Evolutionary conservation across 2,797 vertebrate genomes (phyloP), one percentile per base, ranked within the genome.

Genomic region (Poecilia wingei): DNA sequence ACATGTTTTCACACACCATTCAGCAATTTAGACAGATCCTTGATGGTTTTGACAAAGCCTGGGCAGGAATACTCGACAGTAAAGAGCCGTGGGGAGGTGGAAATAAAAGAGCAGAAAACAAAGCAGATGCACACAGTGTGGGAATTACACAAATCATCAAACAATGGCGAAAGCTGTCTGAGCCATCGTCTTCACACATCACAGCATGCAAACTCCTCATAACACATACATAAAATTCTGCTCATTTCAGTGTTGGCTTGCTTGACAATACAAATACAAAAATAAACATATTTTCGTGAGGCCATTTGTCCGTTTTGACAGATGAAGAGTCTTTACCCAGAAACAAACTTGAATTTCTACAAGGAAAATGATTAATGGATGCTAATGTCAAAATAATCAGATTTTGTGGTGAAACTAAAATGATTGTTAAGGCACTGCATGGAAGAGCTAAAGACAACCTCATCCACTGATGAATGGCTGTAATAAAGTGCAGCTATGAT

Each of bases 121-220:
- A 91, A 93, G 84, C 83, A 84, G 81, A 88, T 78, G 86, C 53
- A 81, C 82, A 75, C 53, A 77, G 55, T 72, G 77, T 59, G 77
- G 84, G 83, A 91, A 88, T 84, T 86, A 89, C 70, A 80, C 88
- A 89, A 89, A 93, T 89, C 84, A 88, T 91, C 69, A 90, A 91
- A 88, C 88, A 89, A 89, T 77, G 79, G 84, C 51, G 49, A 33
- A 79, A 85, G 80, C 81, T 88, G 89, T 86, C 82, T 18, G 41
- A 70, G 80, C 53, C 31, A 68, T 84, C 47, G 77, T 85, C 88
- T 83, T 79, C 87, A 90, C 88, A 84, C 88, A 85, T 87, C 88
- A 78, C 89, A 86, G 92, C 84, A 43, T 81, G 84, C 77, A 82
- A 84, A 82, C 79, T n/a, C 75, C 72, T 86, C 64, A 6, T 82